Evolutionary conservation across 2,888 invertebrate species (phyloP), one percentile per base, ranked within the genome.

Genomic region (Caradrina kadenii): DNA sequence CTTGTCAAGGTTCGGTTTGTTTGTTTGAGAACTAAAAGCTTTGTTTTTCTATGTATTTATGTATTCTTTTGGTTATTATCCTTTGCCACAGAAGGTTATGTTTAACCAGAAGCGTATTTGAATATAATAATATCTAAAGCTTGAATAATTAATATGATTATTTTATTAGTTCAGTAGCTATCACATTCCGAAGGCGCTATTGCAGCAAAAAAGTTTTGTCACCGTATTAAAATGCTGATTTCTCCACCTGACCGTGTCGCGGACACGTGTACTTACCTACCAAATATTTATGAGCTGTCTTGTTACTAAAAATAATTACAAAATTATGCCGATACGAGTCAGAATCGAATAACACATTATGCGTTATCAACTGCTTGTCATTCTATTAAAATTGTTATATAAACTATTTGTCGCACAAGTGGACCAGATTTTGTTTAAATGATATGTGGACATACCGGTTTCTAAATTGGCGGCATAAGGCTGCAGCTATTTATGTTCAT

Each of bases 351-450:
- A 68, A 59, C 68, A 53, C 50, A 63, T 63, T 50, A 48, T 10
- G 67, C 55, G 65, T 84, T 58, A 77, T 79, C 76, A 82, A 84
- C 21, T 68, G 63, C 48, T 63, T 72, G 75, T 73, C 74, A 72
- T 71, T 76, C 69, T 69, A 82, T 82, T 81, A 82, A 80, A 80
- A 78, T 66, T 59, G 80, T 80, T 82, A 82, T 63, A 68, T 76
- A 76, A 82, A 61, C 66, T 63, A 70, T 65, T 80, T 80, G 69
- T 82, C 67, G 39, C 63, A 77, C 60, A 58, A 62, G 71, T 70
- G 63, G 39, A 70, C 78, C 50, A 59, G 70, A 62, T 76, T 63
- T 50, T 21, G 22, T 70, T 35, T 17, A 55, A 45, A 55, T 65
- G 67, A 68, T 61, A 67, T 64, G 64, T 65, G 54, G 63, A 65